A percentile compares a stretch with the other conserved stretches of the same genome.
Conservation (phyloP, 2,888 invertebrate species). For the Chesias legatella region DNA sequence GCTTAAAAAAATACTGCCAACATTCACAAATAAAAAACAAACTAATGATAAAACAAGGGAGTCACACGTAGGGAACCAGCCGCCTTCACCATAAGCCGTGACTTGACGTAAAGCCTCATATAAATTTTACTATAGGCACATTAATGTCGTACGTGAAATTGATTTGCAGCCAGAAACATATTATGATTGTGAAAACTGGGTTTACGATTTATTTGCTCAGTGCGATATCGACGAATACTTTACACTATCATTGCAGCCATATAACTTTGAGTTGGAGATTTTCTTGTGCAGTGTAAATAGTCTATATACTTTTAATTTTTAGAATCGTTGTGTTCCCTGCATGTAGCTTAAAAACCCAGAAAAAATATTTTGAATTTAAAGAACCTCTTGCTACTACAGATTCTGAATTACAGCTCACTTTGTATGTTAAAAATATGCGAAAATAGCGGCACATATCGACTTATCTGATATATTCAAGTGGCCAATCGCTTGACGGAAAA, state of each 20-base stretch:
- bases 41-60: too few relatives aligned
- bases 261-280: background rate
- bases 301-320: too few relatives aligned
- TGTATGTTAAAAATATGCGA: too few relatives aligned
- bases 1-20: too few relatives aligned
- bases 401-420: too few relatives aligned
- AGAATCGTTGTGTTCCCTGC: too few relatives aligned
- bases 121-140: slow-evolving; percentile 79
- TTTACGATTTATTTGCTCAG: slow-evolving; percentile 80
- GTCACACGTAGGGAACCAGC: slow-evolving; percentile 5
- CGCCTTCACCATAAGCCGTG: slow-evolving; percentile 4
- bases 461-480: too few relatives aligned
- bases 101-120: slow-evolving; percentile 73
- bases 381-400: too few relatives aligned
- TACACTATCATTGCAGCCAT: slow-evolving; percentile 52
- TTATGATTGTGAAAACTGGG: slow-evolving; percentile 80
- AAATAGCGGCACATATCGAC: too few relatives aligned
- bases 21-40: slow-evolving; percentile 1
- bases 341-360: too few relatives aligned
- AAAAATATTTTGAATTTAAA: too few relatives aligned
- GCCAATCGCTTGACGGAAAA: too few relatives aligned
- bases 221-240: slow-evolving; percentile 68
- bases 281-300: slow-evolving; percentile 1
- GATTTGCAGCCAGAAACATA: slow-evolving; percentile 80
- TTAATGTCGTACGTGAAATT: slow-evolving; percentile 80